Evolutionary conservation across 1,140 invertebrate genomes (phyloP).

Genomic region (Eumeta japonica): DNA sequence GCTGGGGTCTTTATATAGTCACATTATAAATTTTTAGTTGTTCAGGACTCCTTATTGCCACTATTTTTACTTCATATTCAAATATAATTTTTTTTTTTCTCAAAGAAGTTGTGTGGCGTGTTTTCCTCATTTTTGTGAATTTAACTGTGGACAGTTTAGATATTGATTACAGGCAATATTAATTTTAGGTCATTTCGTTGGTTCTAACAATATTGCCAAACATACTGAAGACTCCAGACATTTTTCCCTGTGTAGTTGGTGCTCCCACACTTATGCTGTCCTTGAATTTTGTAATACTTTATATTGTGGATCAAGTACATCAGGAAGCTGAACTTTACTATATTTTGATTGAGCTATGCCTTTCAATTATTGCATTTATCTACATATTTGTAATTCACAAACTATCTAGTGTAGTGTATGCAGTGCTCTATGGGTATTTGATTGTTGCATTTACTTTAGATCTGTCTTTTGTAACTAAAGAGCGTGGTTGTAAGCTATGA

Average conservation of each 20-base stretch:
- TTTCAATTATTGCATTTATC: slow-evolving; percentile 26
- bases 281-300: slow-evolving; percentile 33
- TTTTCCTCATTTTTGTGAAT: too few species aligned
- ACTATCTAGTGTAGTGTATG: slow-evolving; percentile 36
- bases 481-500: too few species aligned
- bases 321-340: slow-evolving; percentile 42
- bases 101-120: too few species aligned
- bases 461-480: slow-evolving; percentile 32
- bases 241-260: slow-evolving; percentile 31
- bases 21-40: too few species aligned
- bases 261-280: slow-evolving; percentile 41
- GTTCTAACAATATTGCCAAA: slow-evolving; percentile 40
- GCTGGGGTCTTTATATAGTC: too few species aligned
- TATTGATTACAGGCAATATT: too few species aligned
- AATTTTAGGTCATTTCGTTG: slow-evolving; percentile 48
- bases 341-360: slow-evolving; percentile 26
- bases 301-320: slow-evolving; percentile 41
- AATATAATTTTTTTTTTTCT: too few species aligned
- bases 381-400: slow-evolving; percentile 26
- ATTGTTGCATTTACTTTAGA: slow-evolving; percentile 39
- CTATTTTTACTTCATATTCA: too few species aligned
- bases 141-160: too few species aligned
- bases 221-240: slow-evolving; percentile 34
- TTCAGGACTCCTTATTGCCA: too few species aligned
- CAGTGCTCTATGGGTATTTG: slow-evolving; percentile 41